phyloP scores from a whole-genome alignment of 1,140 invertebrate genomes.

The Scaptomyza graminum region DNA sequence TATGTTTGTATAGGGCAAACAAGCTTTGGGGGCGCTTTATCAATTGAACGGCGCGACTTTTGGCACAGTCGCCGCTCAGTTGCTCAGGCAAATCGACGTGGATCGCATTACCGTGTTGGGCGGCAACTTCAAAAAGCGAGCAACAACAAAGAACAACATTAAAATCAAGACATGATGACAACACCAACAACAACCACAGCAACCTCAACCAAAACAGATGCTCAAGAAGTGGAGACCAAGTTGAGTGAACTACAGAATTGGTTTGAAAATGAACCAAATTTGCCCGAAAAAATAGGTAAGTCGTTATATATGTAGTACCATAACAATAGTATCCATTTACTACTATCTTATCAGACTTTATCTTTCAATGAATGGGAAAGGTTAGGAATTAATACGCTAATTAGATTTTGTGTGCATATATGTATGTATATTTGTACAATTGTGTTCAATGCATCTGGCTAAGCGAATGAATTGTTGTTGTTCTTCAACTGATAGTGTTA shows the following conservation, averaged over 20 bases:
- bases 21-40: slow-evolving; percentile 48
- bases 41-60: slow-evolving; percentile 36
- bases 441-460: too few relatives aligned
- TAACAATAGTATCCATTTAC: too few relatives aligned
- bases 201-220: neutral
- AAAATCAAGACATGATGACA: neutral
- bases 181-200: neutral
- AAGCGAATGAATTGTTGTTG: neutral
- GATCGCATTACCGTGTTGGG: neutral
- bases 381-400: neutral
- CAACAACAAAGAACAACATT: neutral
- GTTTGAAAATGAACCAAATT: slow-evolving; percentile 68
- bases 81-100: slow-evolving; percentile 22
- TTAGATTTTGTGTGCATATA: neutral
- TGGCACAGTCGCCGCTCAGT: slow-evolving; percentile 26
- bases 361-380: slow-evolving; percentile 6
- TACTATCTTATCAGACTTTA: neutral
- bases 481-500: slow-evolving; percentile 28
- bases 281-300: slow-evolving; percentile 76
- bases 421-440: too few relatives aligned
- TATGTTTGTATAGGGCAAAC: slow-evolving; percentile 12
- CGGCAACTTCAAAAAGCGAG: neutral
- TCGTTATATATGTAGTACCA: too few relatives aligned
- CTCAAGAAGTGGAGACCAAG: slow-evolving; percentile 38
- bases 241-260: slow-evolving; percentile 56